These are phyloP conservation scores for Rhinolophus ferrumequinum DNA, from an alignment of 2,113 vertebrate genomes.

Conservation along the genomic window DNA sequence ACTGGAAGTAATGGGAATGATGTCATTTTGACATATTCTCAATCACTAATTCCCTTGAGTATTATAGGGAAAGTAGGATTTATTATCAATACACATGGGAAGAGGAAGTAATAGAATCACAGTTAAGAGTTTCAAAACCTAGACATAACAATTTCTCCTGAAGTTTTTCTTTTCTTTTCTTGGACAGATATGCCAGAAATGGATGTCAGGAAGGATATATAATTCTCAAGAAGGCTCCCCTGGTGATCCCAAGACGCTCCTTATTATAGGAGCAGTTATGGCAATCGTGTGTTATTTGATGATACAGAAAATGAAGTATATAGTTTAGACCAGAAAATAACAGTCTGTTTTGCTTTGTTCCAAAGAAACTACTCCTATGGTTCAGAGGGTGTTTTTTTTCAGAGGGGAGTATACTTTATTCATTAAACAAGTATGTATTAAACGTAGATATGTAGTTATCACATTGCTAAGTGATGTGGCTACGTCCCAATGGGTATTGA, in stretches of 20 bases:
- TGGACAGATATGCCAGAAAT: neutral
- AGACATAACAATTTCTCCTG: neutral
- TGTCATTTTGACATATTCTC: neutral
- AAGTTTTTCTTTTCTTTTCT: neutral
- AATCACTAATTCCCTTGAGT: neutral
- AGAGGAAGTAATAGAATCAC: neutral
- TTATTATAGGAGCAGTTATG: neutral
- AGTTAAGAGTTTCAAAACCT: neutral
- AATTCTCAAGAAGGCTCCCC: neutral
- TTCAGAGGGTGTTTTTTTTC: neutral
- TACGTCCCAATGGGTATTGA: neutral
- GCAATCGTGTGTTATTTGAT: neutral
- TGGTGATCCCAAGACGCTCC: neutral
- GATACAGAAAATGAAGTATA: neutral
- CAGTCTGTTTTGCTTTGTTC: neutral
- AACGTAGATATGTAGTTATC: neutral
- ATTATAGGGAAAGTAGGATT: neutral
- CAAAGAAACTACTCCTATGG: neutral
- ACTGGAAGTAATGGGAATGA: neutral
- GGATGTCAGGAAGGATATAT: neutral
- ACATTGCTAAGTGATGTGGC: neutral
- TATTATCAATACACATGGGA: neutral
- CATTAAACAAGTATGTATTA: neutral
- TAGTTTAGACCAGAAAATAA: neutral
- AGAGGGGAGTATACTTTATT: neutral